These are phyloP conservation scores for Scaeva pyrastri DNA, from an alignment of 2,888 invertebrate genomes.

Conservation along the genomic window DNA sequence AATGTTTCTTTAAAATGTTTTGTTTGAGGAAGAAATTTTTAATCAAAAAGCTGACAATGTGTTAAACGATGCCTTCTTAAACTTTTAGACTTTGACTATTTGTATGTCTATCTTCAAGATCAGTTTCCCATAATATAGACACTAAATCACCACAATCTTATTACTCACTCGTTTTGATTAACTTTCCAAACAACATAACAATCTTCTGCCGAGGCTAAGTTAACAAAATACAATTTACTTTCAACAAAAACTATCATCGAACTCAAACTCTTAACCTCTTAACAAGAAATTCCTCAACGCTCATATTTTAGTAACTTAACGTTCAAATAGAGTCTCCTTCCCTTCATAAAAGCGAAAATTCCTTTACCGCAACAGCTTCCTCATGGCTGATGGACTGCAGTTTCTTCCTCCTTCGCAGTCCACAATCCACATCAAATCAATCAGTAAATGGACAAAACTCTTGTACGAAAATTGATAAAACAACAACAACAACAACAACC, in stretches of 20 bases:
- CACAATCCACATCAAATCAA: conserved; percentile 55
- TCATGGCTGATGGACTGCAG: conserved; percentile 28
- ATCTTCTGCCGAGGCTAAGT: background rate
- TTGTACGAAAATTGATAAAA: conserved; percentile 1
- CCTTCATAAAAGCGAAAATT: background rate
- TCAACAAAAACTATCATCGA: background rate
- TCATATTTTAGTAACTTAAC: background rate
- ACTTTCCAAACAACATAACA: no score
- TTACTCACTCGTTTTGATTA: no score
- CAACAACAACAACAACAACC: conserved; percentile 4
- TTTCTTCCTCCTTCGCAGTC: conserved; percentile 36
- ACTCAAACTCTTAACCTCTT: background rate
- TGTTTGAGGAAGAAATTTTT: no score
- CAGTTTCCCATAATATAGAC: no score
- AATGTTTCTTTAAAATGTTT: no score
- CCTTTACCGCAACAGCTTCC: background rate
- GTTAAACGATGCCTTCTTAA: no score
- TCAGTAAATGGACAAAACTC: conserved; percentile 64
- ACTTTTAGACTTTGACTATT: no score
- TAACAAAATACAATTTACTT: background rate
- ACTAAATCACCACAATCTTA: no score
- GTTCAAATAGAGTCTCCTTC: conserved; percentile 6
- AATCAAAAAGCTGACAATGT: no score
- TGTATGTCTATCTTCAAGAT: no score
- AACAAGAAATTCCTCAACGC: background rate